A percentile compares a stretch with the other conserved stretches of the same genome.
These are phyloP conservation scores for Leptinotarsa rubiginosa DNA, from an alignment of 2,888 invertebrate species.

Conservation along the genomic window DNA sequence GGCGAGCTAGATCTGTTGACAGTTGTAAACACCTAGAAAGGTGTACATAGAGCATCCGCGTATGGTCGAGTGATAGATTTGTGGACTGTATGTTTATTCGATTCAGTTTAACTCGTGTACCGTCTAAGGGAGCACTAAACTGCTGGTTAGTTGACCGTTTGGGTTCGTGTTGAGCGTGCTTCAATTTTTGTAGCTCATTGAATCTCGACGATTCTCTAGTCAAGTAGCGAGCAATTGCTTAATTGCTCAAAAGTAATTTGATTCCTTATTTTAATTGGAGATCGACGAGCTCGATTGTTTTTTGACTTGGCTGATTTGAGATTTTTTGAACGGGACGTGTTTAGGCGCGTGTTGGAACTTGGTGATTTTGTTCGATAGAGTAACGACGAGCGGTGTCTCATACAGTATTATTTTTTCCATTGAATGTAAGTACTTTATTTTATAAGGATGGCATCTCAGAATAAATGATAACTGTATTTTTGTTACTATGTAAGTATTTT, in stretches of 20 bases:
- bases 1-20: slow-evolving; percentile 51
- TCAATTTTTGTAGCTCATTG: slow-evolving; percentile 52
- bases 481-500: too few relatives aligned
- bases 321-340: slow-evolving; percentile 14
- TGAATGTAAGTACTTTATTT: slow-evolving; percentile 6
- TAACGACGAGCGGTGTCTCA: background rate
- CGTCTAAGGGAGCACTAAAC: slow-evolving; percentile 44
- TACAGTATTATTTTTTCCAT: background rate
- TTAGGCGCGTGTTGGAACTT: background rate
- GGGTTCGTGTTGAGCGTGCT: slow-evolving; percentile 51
- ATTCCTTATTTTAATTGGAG: slow-evolving; percentile 36
- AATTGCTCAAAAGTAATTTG: slow-evolving; percentile 59
- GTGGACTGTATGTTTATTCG: slow-evolving; percentile 51
- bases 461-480: too few relatives aligned
- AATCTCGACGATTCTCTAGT: slow-evolving; percentile 56
- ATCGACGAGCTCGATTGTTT: slow-evolving; percentile 18
- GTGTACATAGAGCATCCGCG: slow-evolving; percentile 52
- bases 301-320: slow-evolving; percentile 22
- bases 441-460: background rate
- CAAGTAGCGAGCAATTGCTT: slow-evolving; percentile 57
- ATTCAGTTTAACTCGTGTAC: slow-evolving; percentile 47
- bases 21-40: slow-evolving; percentile 64
- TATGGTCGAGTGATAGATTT: slow-evolving; percentile 58
- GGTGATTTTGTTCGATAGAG: slow-evolving; percentile 2
- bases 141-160: slow-evolving; percentile 53